Base-by-base conservation (phyloP, 2,797 vertebrate genomes). In the Sebastolobus alascanus region DNA sequence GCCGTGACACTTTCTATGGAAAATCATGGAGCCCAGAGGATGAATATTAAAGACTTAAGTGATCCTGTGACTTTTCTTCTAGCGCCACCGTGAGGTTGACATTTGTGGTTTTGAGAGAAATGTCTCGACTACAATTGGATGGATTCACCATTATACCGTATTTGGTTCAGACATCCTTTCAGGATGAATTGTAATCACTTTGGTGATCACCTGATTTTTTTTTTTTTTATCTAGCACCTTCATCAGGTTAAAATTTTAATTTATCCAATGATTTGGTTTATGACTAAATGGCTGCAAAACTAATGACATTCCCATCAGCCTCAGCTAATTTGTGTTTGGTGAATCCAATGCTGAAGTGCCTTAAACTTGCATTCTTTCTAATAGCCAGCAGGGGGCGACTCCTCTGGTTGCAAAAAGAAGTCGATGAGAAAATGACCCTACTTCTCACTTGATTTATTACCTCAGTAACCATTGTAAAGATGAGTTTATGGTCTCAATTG, bases 41-140 rank as follows among this genome's bases (percentile, higher is more conserved):
- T 58, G 25, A 64, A 64, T 33, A 12, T 20, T 14, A 1, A 13
- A 29, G 13, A 20, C 35, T 40, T 54, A 67, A 46, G 8, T 60
- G 22, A 65, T 13, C 12, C 52, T 6, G 8, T 55, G 56, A 38
- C 8, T 69, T n/a, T 38, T 52, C 25, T 25, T 46, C 12, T 31
- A 20, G 9, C n/a, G 1, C 16, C 54, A 52, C 55, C 29, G 18
- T 18, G 20, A 61, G 31, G 59, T 74, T 37, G 13, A 38, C 25
- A 14, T 77, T 43, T 78, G 6, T 55, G 20, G 25, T 50, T 72
- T 65, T 71, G 14, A 68, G 6, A 22, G 27, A 56, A 64, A 43
- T 58, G 7, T 65, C 35, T 43, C 2, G 1, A 20, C 63, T 35
- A 9, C 6, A 2, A 43, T 0, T 43, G 40, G 40, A 16, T 43